phyloP scores from a whole-genome alignment of 1,140 invertebrate genomes.

The Trichomalopsis sarcophagae region DNA sequence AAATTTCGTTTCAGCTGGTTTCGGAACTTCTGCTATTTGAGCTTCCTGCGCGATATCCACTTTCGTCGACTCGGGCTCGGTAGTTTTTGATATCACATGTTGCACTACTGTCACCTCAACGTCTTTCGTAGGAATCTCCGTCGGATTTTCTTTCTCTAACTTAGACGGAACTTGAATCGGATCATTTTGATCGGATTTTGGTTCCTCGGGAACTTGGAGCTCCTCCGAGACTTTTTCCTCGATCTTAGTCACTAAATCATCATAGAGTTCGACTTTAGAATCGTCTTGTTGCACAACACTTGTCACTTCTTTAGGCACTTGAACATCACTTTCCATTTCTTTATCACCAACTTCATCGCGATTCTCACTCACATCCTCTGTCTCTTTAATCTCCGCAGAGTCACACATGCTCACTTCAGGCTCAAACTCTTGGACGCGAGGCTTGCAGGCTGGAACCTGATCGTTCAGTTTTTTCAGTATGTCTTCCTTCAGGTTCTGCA shows the following conservation, averaged over 20 bases:
- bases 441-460: background rate
- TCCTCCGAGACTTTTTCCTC: background rate
- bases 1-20: background rate
- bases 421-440: background rate
- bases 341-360: background rate
- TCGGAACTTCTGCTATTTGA: background rate
- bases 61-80: background rate
- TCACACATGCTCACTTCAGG: background rate
- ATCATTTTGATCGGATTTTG: background rate
- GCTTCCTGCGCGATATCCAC: background rate
- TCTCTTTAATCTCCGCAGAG: background rate
- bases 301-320: background rate
- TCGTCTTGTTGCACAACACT: slow-evolving; percentile 7
- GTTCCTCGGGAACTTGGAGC: background rate
- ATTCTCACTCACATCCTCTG: background rate
- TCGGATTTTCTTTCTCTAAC: background rate
- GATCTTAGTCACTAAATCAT: background rate
- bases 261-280: slow-evolving; percentile 1
- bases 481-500: slow-evolving; percentile 46
- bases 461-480: slow-evolving; percentile 49
- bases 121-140: background rate
- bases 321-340: slow-evolving; percentile 4
- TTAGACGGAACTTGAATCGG: background rate
- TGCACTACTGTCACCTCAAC: background rate
- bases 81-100: background rate